Evolutionary conservation across 2,113 vertebrate genomes (phyloP).

Genomic region (Donacobius atricapilla): DNA sequence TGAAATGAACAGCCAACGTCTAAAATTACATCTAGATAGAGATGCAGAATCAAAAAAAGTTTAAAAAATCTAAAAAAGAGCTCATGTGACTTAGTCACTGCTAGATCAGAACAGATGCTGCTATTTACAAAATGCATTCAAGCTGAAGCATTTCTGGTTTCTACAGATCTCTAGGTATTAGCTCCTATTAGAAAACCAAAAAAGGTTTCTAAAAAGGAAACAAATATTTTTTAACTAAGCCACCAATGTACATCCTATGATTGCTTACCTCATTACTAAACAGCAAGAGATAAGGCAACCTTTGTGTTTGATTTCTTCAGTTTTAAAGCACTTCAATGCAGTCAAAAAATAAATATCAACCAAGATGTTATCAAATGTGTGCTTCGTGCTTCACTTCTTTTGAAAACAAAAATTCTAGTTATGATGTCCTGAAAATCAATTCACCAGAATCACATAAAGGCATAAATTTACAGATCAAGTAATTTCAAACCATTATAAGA

Average conservation of each 20-base stretch:
- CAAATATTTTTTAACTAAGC: not conserved
- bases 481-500: not conserved
- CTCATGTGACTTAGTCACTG: not conserved
- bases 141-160: not conserved
- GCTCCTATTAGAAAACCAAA: not conserved
- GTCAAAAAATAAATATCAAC: not conserved
- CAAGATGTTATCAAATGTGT: not conserved
- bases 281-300: not conserved
- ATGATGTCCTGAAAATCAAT: not conserved
- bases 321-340: not conserved
- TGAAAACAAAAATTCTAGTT: not conserved
- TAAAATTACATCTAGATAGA: not conserved
- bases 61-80: not conserved
- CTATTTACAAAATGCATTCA: not conserved
- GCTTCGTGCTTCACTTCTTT: not conserved
- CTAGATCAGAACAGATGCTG: not conserved
- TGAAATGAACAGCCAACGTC: not conserved
- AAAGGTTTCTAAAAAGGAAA: not conserved
- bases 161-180: not conserved
- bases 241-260: not conserved
- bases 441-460: not conserved
- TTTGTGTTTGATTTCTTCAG: not conserved
- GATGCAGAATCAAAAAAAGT: not conserved
- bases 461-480: not conserved
- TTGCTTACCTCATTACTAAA: not conserved